Evolutionary conservation across 2,888 invertebrate species (phyloP).

Genomic region (Tyria jacobaeae): DNA sequence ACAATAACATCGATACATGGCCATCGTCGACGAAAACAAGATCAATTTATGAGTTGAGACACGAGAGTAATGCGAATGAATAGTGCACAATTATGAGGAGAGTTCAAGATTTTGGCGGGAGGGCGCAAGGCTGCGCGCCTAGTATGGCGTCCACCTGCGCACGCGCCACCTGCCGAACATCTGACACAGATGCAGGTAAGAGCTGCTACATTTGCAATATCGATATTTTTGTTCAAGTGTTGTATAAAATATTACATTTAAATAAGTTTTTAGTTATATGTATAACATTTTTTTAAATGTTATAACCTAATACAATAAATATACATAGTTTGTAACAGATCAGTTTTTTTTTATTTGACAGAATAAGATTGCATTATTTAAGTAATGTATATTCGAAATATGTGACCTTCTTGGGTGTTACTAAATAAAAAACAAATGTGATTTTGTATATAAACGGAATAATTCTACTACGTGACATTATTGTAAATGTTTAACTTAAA

Average conservation of each 20-base stretch:
- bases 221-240: conserved; percentile 37
- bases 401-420: no score
- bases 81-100: conserved; percentile 50
- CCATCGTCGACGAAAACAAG: not conserved
- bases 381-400: not conserved
- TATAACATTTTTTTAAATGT: no score
- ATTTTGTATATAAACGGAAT: no score
- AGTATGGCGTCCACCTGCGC: conserved; percentile 82
- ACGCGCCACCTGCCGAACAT: conserved; percentile 80
- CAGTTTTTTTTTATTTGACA: no score
- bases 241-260: not conserved
- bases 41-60: conserved; percentile 1
- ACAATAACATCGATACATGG: not conserved
- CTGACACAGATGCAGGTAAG: conserved; percentile 83
- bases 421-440: no score
- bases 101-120: conserved; percentile 74
- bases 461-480: no score
- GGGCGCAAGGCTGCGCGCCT: conserved; percentile 67
- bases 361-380: not conserved
- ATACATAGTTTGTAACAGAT: no score
- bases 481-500: no score
- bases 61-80: conserved; percentile 20
- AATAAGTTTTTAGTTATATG: no score
- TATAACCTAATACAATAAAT: no score
- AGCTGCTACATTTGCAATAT: conserved; percentile 46